Evolutionary conservation across 2,888 invertebrate genomes (phyloP), one percentile per base, ranked within the genome.

Genomic region (Cosmorhoe ocellata): DNA sequence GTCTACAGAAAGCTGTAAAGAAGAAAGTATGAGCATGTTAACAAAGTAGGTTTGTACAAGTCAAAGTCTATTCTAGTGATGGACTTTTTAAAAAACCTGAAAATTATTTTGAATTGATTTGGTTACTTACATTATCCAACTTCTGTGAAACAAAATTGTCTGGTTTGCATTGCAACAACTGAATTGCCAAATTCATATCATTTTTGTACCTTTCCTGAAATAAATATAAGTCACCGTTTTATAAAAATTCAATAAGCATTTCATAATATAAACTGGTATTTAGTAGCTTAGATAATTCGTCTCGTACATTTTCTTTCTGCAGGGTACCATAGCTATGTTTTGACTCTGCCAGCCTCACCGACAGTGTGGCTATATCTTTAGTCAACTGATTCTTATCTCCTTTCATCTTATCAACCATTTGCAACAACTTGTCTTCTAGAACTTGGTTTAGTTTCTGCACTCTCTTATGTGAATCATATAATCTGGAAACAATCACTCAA

Each of bases 361-460:
- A 96, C 58, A 98, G 84, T 41, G 94, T 94, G 7, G 96, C 95
- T 62, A 98, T 94, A 81, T 98, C 97, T 82, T 95, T 95, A 34
- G 97, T 96, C 61, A 98, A 90, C 66, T 95, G 93, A 65, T 93
- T 94, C 79, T 98, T 97, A 78, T 98, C 98, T 44, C 95, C 94
- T 79, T 98, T 96, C 91, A 96, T 97, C 72, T 96, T 94, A 84
- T 98, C 97, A 4, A 98, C 98, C 81, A 98, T 93, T 84, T 95
- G 96, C 54, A 98, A 88, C 56, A 98, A 87, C 80, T 98, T 98
- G 79, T 98, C 98, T 90, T 98, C 98, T 66, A 98, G 91, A 65
- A 95, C 96, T 91, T 98, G 98, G 86, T 98, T 98, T 32, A 98
- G 94, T 84, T 96, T 97, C 84, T 98, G 98, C 51, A 98, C 94